A percentile compares a stretch with the other conserved stretches of the same genome.
phyloP scores from a whole-genome alignment of 2,113 vertebrate genomes.

The Mormyrus iriodes region DNA sequence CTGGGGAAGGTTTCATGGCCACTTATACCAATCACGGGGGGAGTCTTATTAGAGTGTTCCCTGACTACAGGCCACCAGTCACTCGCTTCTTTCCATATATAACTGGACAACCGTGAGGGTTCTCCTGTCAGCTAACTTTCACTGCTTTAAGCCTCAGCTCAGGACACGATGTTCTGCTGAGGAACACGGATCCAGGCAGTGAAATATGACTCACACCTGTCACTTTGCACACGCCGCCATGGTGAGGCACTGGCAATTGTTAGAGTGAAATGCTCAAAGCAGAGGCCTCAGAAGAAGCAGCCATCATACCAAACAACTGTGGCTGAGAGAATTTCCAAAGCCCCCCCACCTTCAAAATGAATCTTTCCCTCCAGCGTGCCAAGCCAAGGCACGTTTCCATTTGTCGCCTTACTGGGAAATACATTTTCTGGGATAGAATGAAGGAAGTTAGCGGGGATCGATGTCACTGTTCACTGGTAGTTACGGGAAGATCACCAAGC shows the following conservation, averaged over 20 bases:
- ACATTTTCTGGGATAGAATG: conserved; percentile 79
- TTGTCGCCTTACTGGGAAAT: conserved; percentile 73
- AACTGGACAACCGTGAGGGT: neutral
- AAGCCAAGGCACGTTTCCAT: conserved; percentile 61
- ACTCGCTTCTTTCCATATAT: neutral
- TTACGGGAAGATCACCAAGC: conserved; percentile 37
- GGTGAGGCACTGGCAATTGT: neutral
- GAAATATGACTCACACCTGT: neutral
- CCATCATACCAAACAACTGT: neutral
- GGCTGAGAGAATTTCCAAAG: neutral
- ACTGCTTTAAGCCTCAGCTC: conserved; percentile 14
- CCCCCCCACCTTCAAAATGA: neutral
- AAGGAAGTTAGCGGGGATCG: conserved; percentile 49
- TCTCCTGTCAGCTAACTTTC: neutral
- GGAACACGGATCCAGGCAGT: neutral
- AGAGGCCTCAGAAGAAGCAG: neutral
- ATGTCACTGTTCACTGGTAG: conserved; percentile 66
- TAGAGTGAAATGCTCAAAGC: neutral
- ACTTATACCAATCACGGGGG: neutral
- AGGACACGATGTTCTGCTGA: neutral
- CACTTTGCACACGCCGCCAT: neutral
- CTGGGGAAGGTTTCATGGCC: neutral
- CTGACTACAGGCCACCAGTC: neutral
- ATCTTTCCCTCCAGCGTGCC: conserved; percentile 35
- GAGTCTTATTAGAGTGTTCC: neutral